Conservation (phyloP, 2,797 vertebrate species). For the Macrochelys suwanniensis region DNA sequence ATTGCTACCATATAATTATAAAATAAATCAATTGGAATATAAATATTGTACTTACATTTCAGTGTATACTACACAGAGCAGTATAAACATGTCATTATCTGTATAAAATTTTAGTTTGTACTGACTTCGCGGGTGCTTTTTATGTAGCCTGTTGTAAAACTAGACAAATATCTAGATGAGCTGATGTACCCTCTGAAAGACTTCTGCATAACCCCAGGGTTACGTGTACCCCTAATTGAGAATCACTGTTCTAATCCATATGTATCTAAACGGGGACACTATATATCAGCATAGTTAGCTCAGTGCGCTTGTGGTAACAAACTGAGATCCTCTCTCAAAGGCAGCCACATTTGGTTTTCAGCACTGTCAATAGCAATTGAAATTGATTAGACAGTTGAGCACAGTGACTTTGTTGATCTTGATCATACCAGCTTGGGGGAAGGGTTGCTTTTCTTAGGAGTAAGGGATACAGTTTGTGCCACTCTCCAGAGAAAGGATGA, state of each 20-base stretch:
- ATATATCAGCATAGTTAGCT: background rate
- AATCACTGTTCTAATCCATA: background rate
- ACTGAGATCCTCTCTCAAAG: background rate
- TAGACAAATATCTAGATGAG: no score
- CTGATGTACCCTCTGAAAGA: no score
- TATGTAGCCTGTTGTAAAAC: no score
- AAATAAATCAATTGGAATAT: no score
- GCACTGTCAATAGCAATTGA: background rate
- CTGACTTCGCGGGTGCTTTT: no score
- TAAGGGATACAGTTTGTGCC: constrained; percentile 34
- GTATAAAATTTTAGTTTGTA: no score
- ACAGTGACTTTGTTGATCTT: background rate
- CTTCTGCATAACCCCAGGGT: no score
- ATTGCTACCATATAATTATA: no score
- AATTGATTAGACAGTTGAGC: background rate
- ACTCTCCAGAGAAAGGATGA: constrained; percentile 32
- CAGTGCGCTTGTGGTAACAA: background rate
- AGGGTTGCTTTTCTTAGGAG: constrained; percentile 19
- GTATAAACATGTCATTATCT: no score
- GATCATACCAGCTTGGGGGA: constrained; percentile 4
- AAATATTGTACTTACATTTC: background rate
- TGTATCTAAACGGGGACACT: background rate
- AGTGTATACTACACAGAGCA: no score
- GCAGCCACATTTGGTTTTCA: background rate
- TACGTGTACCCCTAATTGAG: no score